Percentiles rank a stretch among this genome's conserved stretches.
These are phyloP conservation scores for Periparus ater DNA, from an alignment of 2,797 vertebrate species.

Conservation along the genomic window DNA sequence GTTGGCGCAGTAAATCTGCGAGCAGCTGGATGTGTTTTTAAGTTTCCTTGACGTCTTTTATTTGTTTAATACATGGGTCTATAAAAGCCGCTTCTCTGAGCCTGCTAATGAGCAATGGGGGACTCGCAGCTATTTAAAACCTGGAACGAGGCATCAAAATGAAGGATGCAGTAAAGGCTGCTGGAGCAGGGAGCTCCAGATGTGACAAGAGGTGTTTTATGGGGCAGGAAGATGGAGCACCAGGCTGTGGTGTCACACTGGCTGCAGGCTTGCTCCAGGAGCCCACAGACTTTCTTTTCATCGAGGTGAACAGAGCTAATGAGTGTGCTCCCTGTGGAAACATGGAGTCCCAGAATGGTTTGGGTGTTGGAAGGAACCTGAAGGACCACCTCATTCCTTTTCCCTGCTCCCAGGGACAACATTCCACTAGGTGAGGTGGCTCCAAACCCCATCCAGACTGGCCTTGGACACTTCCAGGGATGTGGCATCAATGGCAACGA, in stretches of 20 bases:
- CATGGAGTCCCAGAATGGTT: not conserved
- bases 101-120: constrained; percentile 42
- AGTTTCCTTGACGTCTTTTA: constrained; percentile 54
- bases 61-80: constrained; percentile 57
- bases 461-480: not conserved
- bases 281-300: not conserved
- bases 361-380: not conserved
- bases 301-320: accelerated
- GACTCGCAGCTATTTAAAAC: constrained; percentile 39
- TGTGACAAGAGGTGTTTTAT: constrained; percentile 9
- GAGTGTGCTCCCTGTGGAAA: not conserved
- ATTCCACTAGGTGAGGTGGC: accelerated
- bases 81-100: constrained; percentile 43
- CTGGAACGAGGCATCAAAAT: constrained; percentile 46
- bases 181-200: constrained; percentile 48
- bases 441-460: not conserved
- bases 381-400: not conserved
- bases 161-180: constrained; percentile 46
- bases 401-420: not conserved
- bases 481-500: accelerated
- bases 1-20: constrained; percentile 41
- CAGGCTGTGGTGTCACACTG: not conserved
- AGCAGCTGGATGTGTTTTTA: constrained; percentile 52
- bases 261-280: not conserved
- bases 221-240: not conserved